Evolutionary conservation across 2,113 vertebrate species (phyloP), one percentile per base, ranked within the genome.

Genomic region (Scomber scombrus): DNA sequence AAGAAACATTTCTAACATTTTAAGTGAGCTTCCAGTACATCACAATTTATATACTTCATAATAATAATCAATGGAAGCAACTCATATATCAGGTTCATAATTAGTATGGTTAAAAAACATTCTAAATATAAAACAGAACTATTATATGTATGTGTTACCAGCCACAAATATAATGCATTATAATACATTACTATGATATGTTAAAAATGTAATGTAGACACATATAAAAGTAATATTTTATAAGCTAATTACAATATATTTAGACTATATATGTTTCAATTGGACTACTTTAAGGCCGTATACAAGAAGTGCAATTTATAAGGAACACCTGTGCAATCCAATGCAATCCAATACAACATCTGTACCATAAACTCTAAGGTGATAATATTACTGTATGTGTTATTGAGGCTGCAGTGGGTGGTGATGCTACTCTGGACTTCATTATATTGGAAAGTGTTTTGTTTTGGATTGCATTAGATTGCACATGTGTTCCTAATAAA

Each of bases 1-100:
- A 52, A 56, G 31, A 45, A 76, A 62, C 29, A 0, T 71, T 82
- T 34, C 51, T 16, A 45, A 29, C n/a, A 45, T 31, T 79, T 64
- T 2, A 21, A 54, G 55, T 76, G 68, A 61, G 34, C 21, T 31
- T 83, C 29, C 58, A 26, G 6, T 0, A 7, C 23, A 71, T 85
- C 49, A 34, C 45, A 60, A 86, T 79, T 18, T 11, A 69, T 18
- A 29, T 10, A 43, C 29, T 45, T 57, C 15, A 66, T 58, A 21
- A 63, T 49, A 26, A 58, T 34, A 0, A 62, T 26, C 16, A 40
- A 4, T 15, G 3, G 31, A 19, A 31, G 5, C 46, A 19, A 54
- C 60, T 71, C 6, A 31, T 13, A 40, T 5, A 47, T 29, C 18
- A 66, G 29, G 16, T 46, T 76, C 31, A 29, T 40, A 49, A 58